phyloP scores from a whole-genome alignment of 2,888 invertebrate genomes.

The Chymomyza amoena region DNA sequence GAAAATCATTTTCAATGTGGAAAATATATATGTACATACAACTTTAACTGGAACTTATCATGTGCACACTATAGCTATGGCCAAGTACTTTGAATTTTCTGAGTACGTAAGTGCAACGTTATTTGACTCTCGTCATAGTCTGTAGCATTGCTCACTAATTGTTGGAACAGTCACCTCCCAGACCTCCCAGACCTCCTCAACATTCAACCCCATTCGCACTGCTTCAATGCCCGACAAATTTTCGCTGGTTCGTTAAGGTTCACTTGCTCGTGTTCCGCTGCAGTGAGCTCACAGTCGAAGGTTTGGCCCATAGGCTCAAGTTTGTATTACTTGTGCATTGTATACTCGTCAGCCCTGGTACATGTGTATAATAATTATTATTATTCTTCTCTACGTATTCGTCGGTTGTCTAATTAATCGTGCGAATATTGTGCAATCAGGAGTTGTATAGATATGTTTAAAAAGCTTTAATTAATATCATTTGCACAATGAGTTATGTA shows the following conservation, averaged over 20 bases:
- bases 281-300: background rate
- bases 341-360: background rate
- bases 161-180: background rate
- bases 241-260: conserved; percentile 50
- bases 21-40: too few relatives aligned
- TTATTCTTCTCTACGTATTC: background rate
- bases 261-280: conserved; percentile 43
- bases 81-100: background rate
- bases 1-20: too few relatives aligned
- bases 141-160: background rate
- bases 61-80: background rate
- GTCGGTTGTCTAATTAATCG: conserved; percentile 34
- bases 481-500: too few relatives aligned
- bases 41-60: background rate
- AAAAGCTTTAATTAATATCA: background rate
- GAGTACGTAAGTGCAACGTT: background rate
- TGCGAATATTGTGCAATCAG: conserved; percentile 25
- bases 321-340: background rate
- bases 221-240: conserved; percentile 45
- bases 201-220: conserved; percentile 16
- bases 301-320: background rate
- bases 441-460: background rate
- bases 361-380: conserved; percentile 5
- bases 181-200: background rate
- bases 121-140: background rate